Base-by-base conservation (phyloP, 1,140 invertebrate species). In the Drosophila parvula region DNA sequence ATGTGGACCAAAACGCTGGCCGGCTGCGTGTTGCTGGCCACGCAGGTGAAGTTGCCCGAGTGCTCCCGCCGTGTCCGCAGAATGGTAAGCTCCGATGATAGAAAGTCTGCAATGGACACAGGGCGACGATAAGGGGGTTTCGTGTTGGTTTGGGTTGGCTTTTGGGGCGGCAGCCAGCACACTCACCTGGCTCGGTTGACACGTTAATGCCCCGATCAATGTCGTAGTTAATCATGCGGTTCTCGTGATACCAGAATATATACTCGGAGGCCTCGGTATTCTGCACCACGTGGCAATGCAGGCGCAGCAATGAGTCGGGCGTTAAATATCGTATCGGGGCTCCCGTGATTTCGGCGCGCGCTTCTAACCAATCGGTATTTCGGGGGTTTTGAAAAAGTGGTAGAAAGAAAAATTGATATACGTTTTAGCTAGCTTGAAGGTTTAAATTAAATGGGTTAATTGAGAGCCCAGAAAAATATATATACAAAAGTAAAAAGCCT, bases 231-330 rank as follows among this genome's bases (percentile, higher is more conserved):
- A 97, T 96, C 96, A 97, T 97, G 62, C 96, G 94, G 80, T 96
- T 96, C 91, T 97, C 96, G 92, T 97, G 97, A 92, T 97, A 98
- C 97, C 97, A 98, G 93, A 97, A 97, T 40, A 98, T 94, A 89
- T 96, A 98, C 11, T 95, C 95, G 1, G 96, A 96, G 3, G 95
- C 94, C 84, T 97, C 96, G 3, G 97, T 97, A 50, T 96, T 96
- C 74, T 96, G 95, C 78, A 95, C 94, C 9, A 98, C 95, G 47
- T 94, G 94, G 84, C 97, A 98, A 55, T 96, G 95, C 34, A 98
- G 93, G 58, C 96, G 94, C 70, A 98, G 92, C 76, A 96, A 96
- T 36, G 96, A 97, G 5, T 97, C 97, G 44, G 96, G 96, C 81
- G 97, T 96, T 61, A 98, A 95, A 91, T 96, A 97, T 83, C 97